Conservation (phyloP, 1,140 invertebrate genomes). For the Protaetia brevitarsis region DNA sequence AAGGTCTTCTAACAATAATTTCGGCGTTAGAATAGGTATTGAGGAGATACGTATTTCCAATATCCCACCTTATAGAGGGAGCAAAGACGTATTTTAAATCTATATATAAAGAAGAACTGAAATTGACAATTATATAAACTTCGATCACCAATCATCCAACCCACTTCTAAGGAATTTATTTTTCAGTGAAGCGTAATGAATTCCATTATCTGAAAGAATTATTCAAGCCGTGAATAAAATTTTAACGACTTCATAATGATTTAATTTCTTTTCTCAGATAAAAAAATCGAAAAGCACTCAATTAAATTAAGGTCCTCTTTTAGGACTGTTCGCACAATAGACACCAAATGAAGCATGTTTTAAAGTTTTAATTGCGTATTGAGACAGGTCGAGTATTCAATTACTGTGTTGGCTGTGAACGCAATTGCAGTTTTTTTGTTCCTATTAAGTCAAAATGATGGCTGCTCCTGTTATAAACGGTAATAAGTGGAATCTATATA, state of each 20-base stretch:
- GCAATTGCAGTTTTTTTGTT: not conserved
- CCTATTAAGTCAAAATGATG: not conserved
- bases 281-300: not conserved
- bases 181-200: too few relatives aligned
- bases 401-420: not conserved
- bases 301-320: not conserved
- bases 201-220: too few relatives aligned
- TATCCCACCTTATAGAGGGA: too few relatives aligned
- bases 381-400: not conserved
- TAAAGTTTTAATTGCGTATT: slow-evolving; percentile 7
- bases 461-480: not conserved
- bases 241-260: slow-evolving; percentile 1
- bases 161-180: too few relatives aligned
- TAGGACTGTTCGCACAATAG: not conserved
- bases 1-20: too few relatives aligned
- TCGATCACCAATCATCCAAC: too few relatives aligned
- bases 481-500: not conserved
- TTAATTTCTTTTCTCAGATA: slow-evolving; percentile 1
- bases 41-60: too few relatives aligned
- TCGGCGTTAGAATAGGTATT: too few relatives aligned
- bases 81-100: too few relatives aligned
- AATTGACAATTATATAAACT: too few relatives aligned
- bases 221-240: not conserved
- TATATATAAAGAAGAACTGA: too few relatives aligned
- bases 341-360: slow-evolving; percentile 2